Conservation (phyloP, 2,888 invertebrate genomes). For the Lymantria dispar region DNA sequence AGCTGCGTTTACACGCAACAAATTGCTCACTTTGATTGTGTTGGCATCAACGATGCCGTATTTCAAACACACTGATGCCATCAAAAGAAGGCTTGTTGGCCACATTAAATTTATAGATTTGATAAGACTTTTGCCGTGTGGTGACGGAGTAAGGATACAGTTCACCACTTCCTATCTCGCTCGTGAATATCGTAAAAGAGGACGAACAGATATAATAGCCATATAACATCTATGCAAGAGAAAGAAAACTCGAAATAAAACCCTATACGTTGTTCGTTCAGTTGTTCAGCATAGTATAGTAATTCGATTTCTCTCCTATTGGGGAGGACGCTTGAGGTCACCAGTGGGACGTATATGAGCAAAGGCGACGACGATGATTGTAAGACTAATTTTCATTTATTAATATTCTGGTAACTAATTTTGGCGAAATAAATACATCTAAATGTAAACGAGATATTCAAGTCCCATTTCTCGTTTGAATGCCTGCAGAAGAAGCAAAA, state of each 20-base stretch:
- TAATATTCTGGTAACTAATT: neutral
- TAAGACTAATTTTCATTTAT: neutral
- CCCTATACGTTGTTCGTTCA: too few relatives aligned
- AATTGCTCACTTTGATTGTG: constrained; percentile 70
- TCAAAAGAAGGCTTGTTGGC: neutral
- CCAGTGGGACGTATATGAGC: too few relatives aligned
- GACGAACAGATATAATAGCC: too few relatives aligned
- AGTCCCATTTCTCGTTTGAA: constrained; percentile 69
- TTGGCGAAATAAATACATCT: constrained; percentile 7
- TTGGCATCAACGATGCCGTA: constrained; percentile 18
- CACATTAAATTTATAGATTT: neutral
- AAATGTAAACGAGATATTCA: constrained; percentile 42
- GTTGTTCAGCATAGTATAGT: too few relatives aligned
- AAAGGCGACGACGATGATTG: too few relatives aligned
- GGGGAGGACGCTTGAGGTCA: too few relatives aligned
- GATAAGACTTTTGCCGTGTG: neutral
- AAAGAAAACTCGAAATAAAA: too few relatives aligned
- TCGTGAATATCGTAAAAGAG: too few relatives aligned
- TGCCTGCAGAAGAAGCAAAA: constrained; percentile 67
- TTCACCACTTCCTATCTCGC: too few relatives aligned
- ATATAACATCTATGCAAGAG: too few relatives aligned
- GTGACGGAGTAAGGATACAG: too few relatives aligned
- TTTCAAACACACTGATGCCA: constrained; percentile 14
- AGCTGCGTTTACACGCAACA: constrained; percentile 66
- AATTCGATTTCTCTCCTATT: too few relatives aligned